Percentiles rank a stretch among this genome's conserved stretches.
Evolutionary conservation across 2,888 invertebrate genomes (phyloP).

Genomic region (Patella caerulea): DNA sequence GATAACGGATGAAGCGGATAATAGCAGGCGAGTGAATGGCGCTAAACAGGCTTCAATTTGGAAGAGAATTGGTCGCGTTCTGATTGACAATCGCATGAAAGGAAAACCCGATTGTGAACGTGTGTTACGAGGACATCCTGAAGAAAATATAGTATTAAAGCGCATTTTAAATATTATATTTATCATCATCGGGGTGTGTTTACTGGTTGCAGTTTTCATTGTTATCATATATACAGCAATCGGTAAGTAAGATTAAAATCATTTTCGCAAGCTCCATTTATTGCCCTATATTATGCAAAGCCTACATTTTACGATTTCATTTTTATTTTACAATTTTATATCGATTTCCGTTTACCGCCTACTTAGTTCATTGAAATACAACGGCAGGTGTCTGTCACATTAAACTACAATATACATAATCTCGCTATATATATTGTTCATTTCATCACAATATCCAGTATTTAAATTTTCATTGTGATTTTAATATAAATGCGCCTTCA

Average conservation of each 20-base stretch:
- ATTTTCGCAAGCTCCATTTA: too few species aligned
- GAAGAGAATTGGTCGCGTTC: conserved; percentile 42
- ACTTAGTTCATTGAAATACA: too few species aligned
- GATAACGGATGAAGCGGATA: conserved; percentile 49
- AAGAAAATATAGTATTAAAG: conserved; percentile 57
- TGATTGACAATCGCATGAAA: conserved; percentile 61
- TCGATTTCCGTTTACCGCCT: too few species aligned
- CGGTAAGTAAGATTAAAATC: conserved; percentile 44
- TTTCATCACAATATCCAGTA: too few species aligned
- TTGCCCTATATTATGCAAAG: too few species aligned
- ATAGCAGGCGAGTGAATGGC: conserved; percentile 36
- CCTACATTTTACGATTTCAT: too few species aligned
- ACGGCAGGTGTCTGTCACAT: too few species aligned
- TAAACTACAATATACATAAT: too few species aligned
- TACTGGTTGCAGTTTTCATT: conserved; percentile 61
- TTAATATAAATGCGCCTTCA: too few species aligned
- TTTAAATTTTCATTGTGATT: too few species aligned
- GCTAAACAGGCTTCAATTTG: conserved; percentile 44
- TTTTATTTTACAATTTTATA: too few species aligned
- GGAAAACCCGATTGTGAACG: conserved; percentile 48
- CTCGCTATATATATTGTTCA: too few species aligned
- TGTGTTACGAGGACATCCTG: conserved; percentile 50
- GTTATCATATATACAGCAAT: conserved; percentile 64
- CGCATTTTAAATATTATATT: conserved; percentile 65
- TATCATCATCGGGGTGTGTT: conserved; percentile 59